Base-by-base conservation (phyloP, 2,113 vertebrate species). In the Ranitomeya imitator region DNA sequence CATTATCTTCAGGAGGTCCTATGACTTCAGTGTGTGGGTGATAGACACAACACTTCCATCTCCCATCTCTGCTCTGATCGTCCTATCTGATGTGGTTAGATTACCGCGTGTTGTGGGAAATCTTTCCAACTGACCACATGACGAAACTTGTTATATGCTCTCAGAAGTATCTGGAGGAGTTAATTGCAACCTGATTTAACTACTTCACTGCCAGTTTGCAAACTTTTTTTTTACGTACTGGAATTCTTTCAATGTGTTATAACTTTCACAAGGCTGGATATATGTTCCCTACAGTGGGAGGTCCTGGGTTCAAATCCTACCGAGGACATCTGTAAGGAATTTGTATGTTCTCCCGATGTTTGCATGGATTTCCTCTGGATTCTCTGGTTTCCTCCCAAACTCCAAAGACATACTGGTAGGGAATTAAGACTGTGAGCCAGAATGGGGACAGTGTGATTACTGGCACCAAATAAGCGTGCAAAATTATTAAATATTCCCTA, bases 41-140 rank as follows among this genome's bases (percentile, higher is more conserved):
- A 81, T 82, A 63, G 80, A 61, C 57, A 61, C 57, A 61, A 31
- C 80, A 45, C 31, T 83, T 83, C 65, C 57, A 83, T 83, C 55
- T 83, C 23, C 59, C 80, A 78, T 83, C 80, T 63, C 6, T 10
- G 14, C 57, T 83, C 31, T 83, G 80, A 61, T 83, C 59, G 51
- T 60, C 57, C 80, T 45, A 45, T 80, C 23, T 83, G 59, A 65
- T 65, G 80, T 83, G 80, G 80, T 83, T 60, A 63, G 57, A 61
- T 63, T 83, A 45, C 3, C 16, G 23, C 51, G 57, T 83, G 16
- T 45, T 60, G 26, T 37, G 60, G 2, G 37, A 61, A 18, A 83
- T 45, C 57, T 83, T 21, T 63, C 23, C 21, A 83, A 61, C 80
- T 63, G 80, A 60, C 60, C 14, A 45, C 57, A 63, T 45, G 80